These are phyloP conservation scores for Idaea straminata DNA, from an alignment of 2,888 invertebrate genomes.

Conservation along the genomic window DNA sequence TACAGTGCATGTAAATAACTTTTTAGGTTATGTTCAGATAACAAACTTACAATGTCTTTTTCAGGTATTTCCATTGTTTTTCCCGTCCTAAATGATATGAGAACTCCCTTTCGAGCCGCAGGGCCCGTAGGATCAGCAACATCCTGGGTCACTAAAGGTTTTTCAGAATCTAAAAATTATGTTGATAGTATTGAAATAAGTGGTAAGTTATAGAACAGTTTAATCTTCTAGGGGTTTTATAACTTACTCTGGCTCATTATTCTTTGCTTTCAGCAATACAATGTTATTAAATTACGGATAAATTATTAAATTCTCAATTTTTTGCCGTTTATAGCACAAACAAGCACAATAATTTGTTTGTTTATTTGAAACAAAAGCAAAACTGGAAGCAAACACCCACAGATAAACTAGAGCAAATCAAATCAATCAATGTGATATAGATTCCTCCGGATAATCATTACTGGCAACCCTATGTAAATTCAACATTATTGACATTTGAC, in stretches of 20 bases:
- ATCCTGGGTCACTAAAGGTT: constrained; percentile 61
- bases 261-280: not conserved
- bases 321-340: not conserved
- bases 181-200: not conserved
- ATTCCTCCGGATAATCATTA: too few relatives aligned
- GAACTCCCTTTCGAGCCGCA: constrained; percentile 88
- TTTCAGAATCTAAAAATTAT: constrained; percentile 63
- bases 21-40: constrained; percentile 45
- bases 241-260: constrained; percentile 64
- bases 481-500: too few relatives aligned
- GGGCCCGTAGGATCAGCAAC: constrained; percentile 88
- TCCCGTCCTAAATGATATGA: constrained; percentile 90
- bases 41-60: constrained; percentile 86
- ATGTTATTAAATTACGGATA: not conserved
- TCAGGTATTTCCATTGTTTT: constrained; percentile 93
- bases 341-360: not conserved
- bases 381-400: not conserved
- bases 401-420: not conserved
- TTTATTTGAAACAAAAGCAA: not conserved
- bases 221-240: not conserved
- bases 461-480: too few relatives aligned
- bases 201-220: not conserved
- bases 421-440: too few relatives aligned
- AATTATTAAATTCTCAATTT: not conserved
- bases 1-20: not conserved